phyloP scores from a whole-genome alignment of 2,797 vertebrate species.

The Nannoperca australis region DNA sequence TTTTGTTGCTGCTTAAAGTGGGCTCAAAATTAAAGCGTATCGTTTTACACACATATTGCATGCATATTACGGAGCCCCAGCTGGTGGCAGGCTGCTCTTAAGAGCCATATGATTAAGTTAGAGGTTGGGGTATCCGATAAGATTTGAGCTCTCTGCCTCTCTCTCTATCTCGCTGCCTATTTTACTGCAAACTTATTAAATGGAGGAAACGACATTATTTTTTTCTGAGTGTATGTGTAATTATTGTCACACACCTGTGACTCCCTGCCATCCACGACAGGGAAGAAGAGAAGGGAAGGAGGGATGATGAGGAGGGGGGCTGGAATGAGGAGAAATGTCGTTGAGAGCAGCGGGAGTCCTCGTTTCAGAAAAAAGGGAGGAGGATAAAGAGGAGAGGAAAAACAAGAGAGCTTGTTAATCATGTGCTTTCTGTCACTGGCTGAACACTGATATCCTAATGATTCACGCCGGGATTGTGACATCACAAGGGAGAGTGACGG shows the following conservation, averaged over 20 bases:
- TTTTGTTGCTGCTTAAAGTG: slow-evolving; percentile 97
- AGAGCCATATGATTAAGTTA: slow-evolving; percentile 99
- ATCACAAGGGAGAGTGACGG: slow-evolving; percentile 75
- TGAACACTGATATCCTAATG: slow-evolving; percentile 86
- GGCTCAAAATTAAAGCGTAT: slow-evolving; percentile 98
- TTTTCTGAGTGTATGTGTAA: slow-evolving; percentile 94
- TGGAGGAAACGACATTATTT: slow-evolving; percentile 94
- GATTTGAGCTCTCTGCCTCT: slow-evolving; percentile 88
- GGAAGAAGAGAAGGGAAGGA: slow-evolving; percentile 79
- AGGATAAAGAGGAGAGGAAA: slow-evolving; percentile 78
- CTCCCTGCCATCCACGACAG: slow-evolving; percentile 87
- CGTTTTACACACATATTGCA: slow-evolving; percentile 99
- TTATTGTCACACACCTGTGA: slow-evolving; percentile 99
- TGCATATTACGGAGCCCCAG: slow-evolving; percentile 98
- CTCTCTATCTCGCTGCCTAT: slow-evolving; percentile 88
- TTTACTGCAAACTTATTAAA: slow-evolving; percentile 99
- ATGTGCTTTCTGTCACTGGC: slow-evolving; percentile 85
- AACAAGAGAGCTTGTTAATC: slow-evolving; percentile 86
- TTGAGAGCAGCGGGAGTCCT: slow-evolving; percentile 85
- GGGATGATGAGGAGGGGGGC: slow-evolving; percentile 63
- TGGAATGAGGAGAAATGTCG: slow-evolving; percentile 77
- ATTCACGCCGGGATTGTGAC: slow-evolving; percentile 83
- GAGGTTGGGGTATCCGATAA: slow-evolving; percentile 95
- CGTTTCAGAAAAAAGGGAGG: slow-evolving; percentile 77
- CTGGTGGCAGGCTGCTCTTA: slow-evolving; percentile 97